A percentile compares a stretch with the other conserved stretches of the same genome.
Conservation (phyloP, 1,140 invertebrate species). For the Pemphigus obesinymphae region DNA sequence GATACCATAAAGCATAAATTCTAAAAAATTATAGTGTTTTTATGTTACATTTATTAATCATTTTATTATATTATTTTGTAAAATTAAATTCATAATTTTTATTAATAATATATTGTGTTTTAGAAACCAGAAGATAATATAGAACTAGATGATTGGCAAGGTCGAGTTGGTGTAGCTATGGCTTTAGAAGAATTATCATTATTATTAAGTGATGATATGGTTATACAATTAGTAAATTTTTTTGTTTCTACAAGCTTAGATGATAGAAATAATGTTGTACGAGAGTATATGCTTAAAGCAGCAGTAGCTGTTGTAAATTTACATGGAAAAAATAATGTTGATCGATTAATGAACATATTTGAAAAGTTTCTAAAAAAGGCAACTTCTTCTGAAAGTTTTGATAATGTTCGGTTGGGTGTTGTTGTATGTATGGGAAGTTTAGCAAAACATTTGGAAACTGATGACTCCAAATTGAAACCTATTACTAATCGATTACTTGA, state of each 20-base stretch:
- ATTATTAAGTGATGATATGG: constrained; percentile 62
- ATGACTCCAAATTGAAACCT: constrained; percentile 81
- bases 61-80: background rate
- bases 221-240: constrained; percentile 69
- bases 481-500: constrained; percentile 87
- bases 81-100: too few relatives aligned
- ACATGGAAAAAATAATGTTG: constrained; percentile 80
- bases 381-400: constrained; percentile 79
- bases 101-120: background rate
- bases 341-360: constrained; percentile 77
- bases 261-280: constrained; percentile 77
- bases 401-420: constrained; percentile 89
- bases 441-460: constrained; percentile 88
- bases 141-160: constrained; percentile 81
- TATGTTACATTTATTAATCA: too few relatives aligned
- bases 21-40: too few relatives aligned
- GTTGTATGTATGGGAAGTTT: constrained; percentile 95
- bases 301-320: constrained; percentile 85
- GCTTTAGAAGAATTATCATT: constrained; percentile 70
- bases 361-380: constrained; percentile 86
- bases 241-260: constrained; percentile 83
- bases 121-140: constrained; percentile 20
- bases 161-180: constrained; percentile 79
- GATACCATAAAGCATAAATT: too few relatives aligned
- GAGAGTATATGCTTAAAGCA: constrained; percentile 86